Percentiles rank a stretch among this genome's conserved stretches.
Evolutionary conservation across 2,113 vertebrate species (phyloP).

Genomic region (Coreoperca whiteheadi): DNA sequence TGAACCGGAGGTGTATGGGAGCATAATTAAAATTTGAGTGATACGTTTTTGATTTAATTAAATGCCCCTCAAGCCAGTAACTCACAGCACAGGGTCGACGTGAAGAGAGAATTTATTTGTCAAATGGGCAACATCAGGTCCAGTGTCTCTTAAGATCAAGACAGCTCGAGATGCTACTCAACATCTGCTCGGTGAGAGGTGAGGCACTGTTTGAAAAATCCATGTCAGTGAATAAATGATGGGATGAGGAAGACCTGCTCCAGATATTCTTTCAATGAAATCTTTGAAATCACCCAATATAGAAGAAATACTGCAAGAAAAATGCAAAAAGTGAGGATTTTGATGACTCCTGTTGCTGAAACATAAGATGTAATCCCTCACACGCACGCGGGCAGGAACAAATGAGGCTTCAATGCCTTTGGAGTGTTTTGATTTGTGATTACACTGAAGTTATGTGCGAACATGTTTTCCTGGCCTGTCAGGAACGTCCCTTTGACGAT

Average conservation of each 20-base stretch:
- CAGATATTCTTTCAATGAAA: conserved; percentile 58
- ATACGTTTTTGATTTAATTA: conserved; percentile 79
- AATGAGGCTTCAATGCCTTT: conserved; percentile 13
- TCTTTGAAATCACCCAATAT: conserved; percentile 32
- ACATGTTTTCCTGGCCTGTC: conserved; percentile 52
- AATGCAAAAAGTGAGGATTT: background rate
- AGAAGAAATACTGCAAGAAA: background rate
- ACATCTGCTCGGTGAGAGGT: conserved; percentile 69
- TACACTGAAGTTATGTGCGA: conserved; percentile 53
- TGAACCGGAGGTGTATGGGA: conserved; percentile 42
- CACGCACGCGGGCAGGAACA: conserved; percentile 1
- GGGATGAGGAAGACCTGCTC: conserved; percentile 64
- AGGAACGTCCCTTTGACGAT: conserved; percentile 27
- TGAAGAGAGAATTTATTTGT: conserved; percentile 57
- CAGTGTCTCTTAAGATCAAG: conserved; percentile 67
- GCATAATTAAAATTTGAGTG: conserved; percentile 76
- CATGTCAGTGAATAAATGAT: conserved; percentile 78
- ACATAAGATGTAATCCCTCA: conserved; percentile 7
- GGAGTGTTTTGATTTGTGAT: conserved; percentile 51
- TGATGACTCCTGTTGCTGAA: conserved; percentile 8
- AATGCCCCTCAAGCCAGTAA: conserved; percentile 69
- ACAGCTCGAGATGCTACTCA: conserved; percentile 60
- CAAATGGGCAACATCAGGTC: conserved; percentile 57
- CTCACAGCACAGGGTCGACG: conserved; percentile 48
- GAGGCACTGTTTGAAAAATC: conserved; percentile 69